Evolutionary conservation across 2,888 invertebrate species (phyloP).

Genomic region (Zaprionus obscuricornis): DNA sequence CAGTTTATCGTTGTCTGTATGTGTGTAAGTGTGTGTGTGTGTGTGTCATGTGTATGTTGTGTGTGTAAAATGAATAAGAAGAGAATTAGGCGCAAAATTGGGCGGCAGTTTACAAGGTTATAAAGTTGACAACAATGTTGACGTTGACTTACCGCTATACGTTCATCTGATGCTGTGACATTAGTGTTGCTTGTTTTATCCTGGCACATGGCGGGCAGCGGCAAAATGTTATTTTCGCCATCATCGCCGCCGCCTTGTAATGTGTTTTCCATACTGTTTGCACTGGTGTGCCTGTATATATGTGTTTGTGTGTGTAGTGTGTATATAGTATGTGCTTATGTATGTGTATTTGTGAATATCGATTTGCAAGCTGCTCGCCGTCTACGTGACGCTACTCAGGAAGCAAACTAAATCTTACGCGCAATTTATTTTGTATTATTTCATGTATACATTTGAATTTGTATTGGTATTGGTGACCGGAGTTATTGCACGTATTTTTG

Average conservation of each 20-base stretch:
- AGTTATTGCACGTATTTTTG: slow-evolving; percentile 28
- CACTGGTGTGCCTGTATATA: slow-evolving; percentile 42
- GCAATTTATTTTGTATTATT: slow-evolving; percentile 29
- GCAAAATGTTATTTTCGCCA: slow-evolving; percentile 58
- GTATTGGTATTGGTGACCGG: slow-evolving; percentile 48
- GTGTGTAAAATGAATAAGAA: slow-evolving; percentile 32
- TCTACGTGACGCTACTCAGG: slow-evolving; percentile 75
- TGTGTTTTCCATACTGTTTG: slow-evolving; percentile 64
- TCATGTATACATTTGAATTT: slow-evolving; percentile 26
- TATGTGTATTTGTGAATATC: slow-evolving; percentile 58
- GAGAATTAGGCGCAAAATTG: slow-evolving; percentile 48
- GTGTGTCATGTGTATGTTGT: no score
- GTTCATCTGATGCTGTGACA: slow-evolving; percentile 9
- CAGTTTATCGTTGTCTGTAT: slow-evolving; percentile 34
- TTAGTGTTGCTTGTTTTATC: slow-evolving; percentile 21
- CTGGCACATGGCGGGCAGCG: slow-evolving; percentile 48
- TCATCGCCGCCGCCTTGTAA: slow-evolving; percentile 44
- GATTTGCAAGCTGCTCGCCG: slow-evolving; percentile 63
- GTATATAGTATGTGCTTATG: slow-evolving; percentile 26
- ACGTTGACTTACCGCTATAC: slow-evolving; percentile 39
- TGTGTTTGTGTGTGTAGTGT: slow-evolving; percentile 10
- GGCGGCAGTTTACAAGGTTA: slow-evolving; percentile 31
- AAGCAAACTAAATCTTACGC: slow-evolving; percentile 58
- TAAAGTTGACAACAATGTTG: background rate
- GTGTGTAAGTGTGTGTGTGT: slow-evolving; percentile 2